Base-by-base conservation (phyloP, 2,113 vertebrate species). In the Amphilophus citrinellus region DNA sequence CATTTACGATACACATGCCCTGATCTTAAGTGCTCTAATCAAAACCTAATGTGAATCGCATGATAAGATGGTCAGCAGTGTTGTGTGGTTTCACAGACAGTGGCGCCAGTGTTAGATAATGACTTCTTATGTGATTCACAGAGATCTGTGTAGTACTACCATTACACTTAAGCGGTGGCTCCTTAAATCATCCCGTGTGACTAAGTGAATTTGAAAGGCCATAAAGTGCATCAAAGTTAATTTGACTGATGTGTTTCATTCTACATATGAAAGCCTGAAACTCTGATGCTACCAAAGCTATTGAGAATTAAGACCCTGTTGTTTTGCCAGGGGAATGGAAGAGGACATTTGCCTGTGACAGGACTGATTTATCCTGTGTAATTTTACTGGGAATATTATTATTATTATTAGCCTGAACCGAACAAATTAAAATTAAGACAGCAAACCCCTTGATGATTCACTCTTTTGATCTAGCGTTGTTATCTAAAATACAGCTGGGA, bases 31-130 rank as follows among this genome's bases (percentile, higher is more conserved):
- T 50, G 47, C 63, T 80, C 60, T 87, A 86, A 92, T 87, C 24
- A 90, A 79, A 90, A 90, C 62, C 86, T 88, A 93, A 93, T 90
- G 79, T 35, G 71, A 88, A 79, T 86, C 92, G 84, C 85, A 90
- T 95, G 93, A 93, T 82, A 88, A 83, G 85, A 82, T 47, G 90
- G 83, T 91, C 83, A 89, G 92, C 88, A 80, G 90, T 59, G 90
- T 62, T 37, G 81, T 76, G 73, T 80, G 39, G 71, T 77, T 79
- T 71, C 56, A 62, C 84, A 88, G 77, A 91, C 88, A 88, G 82
- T 90, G 89, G 87, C 82, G 80, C 92, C 91, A 89, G 47, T 79
- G 87, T 90, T 35, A 42, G 80, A 93, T 92, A 85, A 89, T 88
- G 83, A 68, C 83, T 81, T 79, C 77, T 77, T 82, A 66, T 87